Evolutionary conservation across 92 coral and sea anemone genomes (phyloP).

Genomic region (Epizoanthus scotinus): DNA sequence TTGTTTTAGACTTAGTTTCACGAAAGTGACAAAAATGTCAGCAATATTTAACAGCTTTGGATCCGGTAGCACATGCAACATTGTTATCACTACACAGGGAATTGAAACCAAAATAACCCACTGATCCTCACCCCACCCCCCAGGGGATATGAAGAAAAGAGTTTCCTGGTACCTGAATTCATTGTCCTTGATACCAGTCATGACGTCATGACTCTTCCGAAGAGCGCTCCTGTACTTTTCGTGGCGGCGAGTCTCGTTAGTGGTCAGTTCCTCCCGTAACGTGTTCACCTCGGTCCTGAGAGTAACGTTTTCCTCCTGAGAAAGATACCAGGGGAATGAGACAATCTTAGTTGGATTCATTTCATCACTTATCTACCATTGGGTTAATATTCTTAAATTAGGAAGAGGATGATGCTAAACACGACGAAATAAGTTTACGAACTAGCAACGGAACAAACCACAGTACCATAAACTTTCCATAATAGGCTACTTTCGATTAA

Average conservation of each 20-base stretch:
- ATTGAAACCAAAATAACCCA: background rate
- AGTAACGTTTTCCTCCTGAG: slow-evolving; percentile 73
- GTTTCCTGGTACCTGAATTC: slow-evolving; percentile 59
- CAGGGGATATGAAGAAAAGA: background rate
- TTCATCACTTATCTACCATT: no score
- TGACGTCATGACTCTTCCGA: slow-evolving; percentile 61
- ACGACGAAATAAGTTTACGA: no score
- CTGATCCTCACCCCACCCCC: background rate
- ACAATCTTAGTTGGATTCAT: no score
- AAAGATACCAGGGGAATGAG: background rate
- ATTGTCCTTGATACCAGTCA: slow-evolving; percentile 70
- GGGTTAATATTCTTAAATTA: no score
- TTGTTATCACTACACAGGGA: no score
- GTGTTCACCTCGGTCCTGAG: slow-evolving; percentile 64
- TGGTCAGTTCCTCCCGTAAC: slow-evolving; percentile 70
- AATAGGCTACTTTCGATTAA: no score
- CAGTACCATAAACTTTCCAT: no score
- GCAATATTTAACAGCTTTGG: background rate
- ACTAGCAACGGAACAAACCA: no score
- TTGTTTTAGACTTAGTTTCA: no score
- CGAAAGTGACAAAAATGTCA: no score
- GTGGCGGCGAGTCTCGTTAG: slow-evolving; percentile 63
- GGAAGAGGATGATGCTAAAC: no score
- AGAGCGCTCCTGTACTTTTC: slow-evolving; percentile 64
- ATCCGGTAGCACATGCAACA: background rate